Conservation (phyloP, 2,888 invertebrate genomes). For the Thyatira batis region DNA sequence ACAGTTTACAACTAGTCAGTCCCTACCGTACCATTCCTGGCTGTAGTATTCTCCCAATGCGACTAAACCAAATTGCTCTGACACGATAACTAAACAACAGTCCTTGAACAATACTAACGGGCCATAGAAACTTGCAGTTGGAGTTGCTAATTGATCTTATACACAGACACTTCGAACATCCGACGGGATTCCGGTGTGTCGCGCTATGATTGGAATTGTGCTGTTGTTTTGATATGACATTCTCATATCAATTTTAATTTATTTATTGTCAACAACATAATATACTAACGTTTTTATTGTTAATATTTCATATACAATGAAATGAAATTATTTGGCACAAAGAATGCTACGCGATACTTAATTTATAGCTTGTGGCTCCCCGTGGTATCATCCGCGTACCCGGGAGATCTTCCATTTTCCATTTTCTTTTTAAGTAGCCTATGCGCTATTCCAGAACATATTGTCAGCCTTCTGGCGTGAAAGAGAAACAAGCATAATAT, state of each 20-base stretch:
- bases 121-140: constrained; percentile 14
- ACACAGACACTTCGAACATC: constrained; percentile 21
- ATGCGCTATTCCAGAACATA: no score
- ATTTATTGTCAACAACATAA: not conserved
- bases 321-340: no score
- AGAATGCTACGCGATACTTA: no score
- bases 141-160: constrained; percentile 49
- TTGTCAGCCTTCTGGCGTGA: no score
- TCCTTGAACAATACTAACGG: constrained; percentile 14
- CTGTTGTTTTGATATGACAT: not conserved
- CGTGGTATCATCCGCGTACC: no score
- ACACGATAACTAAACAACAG: constrained; percentile 26
- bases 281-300: no score
- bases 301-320: no score
- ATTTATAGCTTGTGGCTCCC: no score
- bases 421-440: no score
- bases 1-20: not conserved
- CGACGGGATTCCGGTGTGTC: not conserved
- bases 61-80: constrained; percentile 24
- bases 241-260: no score
- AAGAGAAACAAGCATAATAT: no score
- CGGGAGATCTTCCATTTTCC: no score
- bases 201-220: not conserved
- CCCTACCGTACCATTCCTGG: not conserved
- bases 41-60: constrained; percentile 13